Evolutionary conservation across 2,797 vertebrate species (phyloP).

Genomic region (Synanceia verrucosa): DNA sequence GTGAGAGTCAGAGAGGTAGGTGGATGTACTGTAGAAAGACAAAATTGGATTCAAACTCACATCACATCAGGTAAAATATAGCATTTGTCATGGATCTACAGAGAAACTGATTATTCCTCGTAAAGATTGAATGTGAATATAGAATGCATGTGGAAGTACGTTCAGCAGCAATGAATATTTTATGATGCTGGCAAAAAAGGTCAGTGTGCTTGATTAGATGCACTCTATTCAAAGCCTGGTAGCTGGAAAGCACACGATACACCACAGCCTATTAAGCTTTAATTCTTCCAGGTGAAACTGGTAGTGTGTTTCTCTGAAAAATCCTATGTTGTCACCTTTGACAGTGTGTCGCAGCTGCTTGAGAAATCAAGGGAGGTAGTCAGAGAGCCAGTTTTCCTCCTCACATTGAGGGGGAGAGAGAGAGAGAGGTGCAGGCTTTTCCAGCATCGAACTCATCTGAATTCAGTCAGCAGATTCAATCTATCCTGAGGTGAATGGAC

Average conservation of each 20-base stretch:
- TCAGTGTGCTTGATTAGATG: slow-evolving; percentile 63
- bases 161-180: slow-evolving; percentile 75
- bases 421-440: slow-evolving; percentile 30
- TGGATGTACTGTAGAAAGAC: background rate
- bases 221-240: slow-evolving; percentile 17
- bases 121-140: slow-evolving; percentile 53
- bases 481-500: slow-evolving; percentile 74
- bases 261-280: slow-evolving; percentile 22
- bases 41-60: slow-evolving; percentile 54
- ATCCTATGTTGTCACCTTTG: slow-evolving; percentile 37
- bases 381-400: slow-evolving; percentile 9
- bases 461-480: slow-evolving; percentile 78
- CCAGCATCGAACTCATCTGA: slow-evolving; percentile 73
- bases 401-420: slow-evolving; percentile 2
- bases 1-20: background rate
- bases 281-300: slow-evolving; percentile 16
- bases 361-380: slow-evolving; percentile 34
- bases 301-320: slow-evolving; percentile 40
- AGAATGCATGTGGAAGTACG: slow-evolving; percentile 49
- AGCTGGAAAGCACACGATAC: slow-evolving; percentile 35
- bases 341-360: slow-evolving; percentile 26
- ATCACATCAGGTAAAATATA: slow-evolving; percentile 44
- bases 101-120: slow-evolving; percentile 57
- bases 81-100: slow-evolving; percentile 52
- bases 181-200: slow-evolving; percentile 70